A percentile compares a stretch with the other conserved stretches of the same genome.
Evolutionary conservation across 2,888 invertebrate genomes (phyloP).

Genomic region (Peribatodes rhomboidaria): DNA sequence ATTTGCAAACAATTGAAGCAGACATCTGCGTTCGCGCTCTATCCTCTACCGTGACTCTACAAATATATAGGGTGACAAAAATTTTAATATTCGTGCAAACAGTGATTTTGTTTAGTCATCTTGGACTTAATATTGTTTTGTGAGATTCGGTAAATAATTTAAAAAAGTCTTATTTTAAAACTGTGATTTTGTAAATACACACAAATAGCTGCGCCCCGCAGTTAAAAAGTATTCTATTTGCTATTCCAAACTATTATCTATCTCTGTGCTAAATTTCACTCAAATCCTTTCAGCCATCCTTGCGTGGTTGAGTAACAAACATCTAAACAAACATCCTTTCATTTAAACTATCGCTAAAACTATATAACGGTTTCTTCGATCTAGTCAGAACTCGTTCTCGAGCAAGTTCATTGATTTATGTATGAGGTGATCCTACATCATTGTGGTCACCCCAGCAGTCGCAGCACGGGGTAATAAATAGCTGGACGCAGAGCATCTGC

Average conservation of each 20-base stretch:
- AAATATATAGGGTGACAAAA: constrained; percentile 11
- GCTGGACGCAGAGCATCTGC: constrained; percentile 67
- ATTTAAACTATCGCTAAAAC: no score
- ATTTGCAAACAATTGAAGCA: constrained; percentile 80
- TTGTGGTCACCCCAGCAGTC: constrained; percentile 48
- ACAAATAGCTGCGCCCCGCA: no score
- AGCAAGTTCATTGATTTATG: neutral
- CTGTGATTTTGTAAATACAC: no score
- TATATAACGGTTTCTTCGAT: neutral
- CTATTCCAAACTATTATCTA: no score
- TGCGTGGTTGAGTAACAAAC: no score
- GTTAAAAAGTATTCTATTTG: no score
- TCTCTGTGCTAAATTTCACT: no score
- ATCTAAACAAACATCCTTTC: no score
- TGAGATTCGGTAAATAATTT: neutral
- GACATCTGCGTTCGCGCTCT: constrained; percentile 76
- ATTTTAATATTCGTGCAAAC: neutral
- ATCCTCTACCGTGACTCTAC: constrained; percentile 22
- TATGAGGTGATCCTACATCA: neutral
- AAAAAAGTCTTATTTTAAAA: neutral
- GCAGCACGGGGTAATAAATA: constrained; percentile 59
- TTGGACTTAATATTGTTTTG: no score
- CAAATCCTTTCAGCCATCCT: no score
- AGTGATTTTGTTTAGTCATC: no score
- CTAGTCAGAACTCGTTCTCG: neutral